A percentile compares a stretch with the other conserved stretches of the same genome.
These are phyloP conservation scores for Lamellibrachia luymesi DNA, from an alignment of 1,140 invertebrate genomes.

Conservation along the genomic window DNA sequence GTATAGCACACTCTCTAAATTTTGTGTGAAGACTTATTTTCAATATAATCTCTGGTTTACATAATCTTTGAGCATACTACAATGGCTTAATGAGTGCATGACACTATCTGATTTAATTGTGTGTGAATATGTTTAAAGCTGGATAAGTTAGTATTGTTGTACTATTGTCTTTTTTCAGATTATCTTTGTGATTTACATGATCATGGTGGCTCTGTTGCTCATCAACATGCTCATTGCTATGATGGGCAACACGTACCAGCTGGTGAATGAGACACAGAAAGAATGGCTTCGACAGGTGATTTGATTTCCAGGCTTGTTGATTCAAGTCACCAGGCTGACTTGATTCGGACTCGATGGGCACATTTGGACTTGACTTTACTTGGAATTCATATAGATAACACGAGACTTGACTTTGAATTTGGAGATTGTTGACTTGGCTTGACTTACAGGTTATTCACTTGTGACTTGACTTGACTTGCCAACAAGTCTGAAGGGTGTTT, in stretches of 20 bases:
- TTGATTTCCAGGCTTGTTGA: conserved; percentile 88
- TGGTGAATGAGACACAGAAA: conserved; percentile 91
- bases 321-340: conserved; percentile 94
- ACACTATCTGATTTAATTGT: neutral
- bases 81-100: neutral
- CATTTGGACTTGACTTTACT: too few relatives aligned
- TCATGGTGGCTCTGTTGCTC: conserved; percentile 88
- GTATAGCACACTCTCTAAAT: too few relatives aligned
- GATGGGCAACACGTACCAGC: conserved; percentile 99
- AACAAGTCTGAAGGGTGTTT: too few relatives aligned
- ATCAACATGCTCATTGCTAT: conserved; percentile 99
- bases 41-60: too few relatives aligned
- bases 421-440: too few relatives aligned
- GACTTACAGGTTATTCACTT: too few relatives aligned
- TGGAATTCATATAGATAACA: too few relatives aligned
- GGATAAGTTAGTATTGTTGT: neutral
- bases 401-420: too few relatives aligned
- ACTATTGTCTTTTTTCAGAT: conserved; percentile 63
- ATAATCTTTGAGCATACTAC: too few relatives aligned
- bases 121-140: neutral
- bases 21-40: too few relatives aligned
- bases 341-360: too few relatives aligned
- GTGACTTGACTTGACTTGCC: too few relatives aligned
- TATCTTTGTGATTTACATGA: conserved; percentile 93
- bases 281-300: conserved; percentile 95